phyloP scores from a whole-genome alignment of 2,113 vertebrate genomes.

The Nycticryphes semicollaris region DNA sequence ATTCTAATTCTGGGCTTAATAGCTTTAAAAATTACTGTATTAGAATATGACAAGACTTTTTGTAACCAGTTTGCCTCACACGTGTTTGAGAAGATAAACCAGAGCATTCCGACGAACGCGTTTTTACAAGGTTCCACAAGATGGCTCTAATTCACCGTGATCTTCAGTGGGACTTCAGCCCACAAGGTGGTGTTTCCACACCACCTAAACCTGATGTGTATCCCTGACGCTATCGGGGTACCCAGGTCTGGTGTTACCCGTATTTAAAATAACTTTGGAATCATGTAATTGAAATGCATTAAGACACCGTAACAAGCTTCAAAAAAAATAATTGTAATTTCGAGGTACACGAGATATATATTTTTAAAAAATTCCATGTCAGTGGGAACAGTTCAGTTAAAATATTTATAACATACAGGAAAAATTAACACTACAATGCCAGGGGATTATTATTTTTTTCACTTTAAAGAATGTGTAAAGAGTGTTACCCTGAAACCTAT shows the following conservation, averaged over 20 bases:
- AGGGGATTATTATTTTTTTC: neutral
- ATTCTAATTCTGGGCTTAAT: neutral
- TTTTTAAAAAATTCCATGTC: neutral
- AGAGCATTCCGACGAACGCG: neutral
- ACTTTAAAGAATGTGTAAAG: neutral
- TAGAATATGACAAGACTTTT: neutral
- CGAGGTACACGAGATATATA: neutral
- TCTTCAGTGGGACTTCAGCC: neutral
- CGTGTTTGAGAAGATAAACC: neutral
- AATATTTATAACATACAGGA: neutral
- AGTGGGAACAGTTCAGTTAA: neutral
- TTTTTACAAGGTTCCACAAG: slow-evolving; percentile 72
- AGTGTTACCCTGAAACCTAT: neutral
- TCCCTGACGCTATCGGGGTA: neutral
- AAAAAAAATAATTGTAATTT: neutral
- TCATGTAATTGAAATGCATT: neutral
- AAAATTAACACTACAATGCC: neutral
- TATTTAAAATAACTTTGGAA: neutral
- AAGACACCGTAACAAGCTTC: neutral
- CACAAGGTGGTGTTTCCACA: neutral
- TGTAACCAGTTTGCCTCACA: neutral
- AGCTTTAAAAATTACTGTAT: neutral
- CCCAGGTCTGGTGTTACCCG: neutral
- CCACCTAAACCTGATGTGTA: neutral
- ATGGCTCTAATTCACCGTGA: slow-evolving; percentile 71